Evolutionary conservation across 1,140 invertebrate species (phyloP).

Genomic region (Brachionus paranguensis): DNA sequence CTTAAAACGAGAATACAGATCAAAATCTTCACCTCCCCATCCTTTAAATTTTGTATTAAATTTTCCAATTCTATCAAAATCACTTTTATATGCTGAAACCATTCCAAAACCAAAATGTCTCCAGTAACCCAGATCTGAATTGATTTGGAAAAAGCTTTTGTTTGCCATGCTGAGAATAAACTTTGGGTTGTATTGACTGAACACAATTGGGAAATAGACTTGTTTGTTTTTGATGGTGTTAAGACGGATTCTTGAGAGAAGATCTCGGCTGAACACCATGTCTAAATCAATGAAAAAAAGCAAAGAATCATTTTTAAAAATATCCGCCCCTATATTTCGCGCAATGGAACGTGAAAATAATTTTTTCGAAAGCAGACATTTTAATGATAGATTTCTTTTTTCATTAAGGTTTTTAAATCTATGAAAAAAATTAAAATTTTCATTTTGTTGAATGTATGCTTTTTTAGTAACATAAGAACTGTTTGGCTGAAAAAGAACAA

Average conservation of each 20-base stretch:
- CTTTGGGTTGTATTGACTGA: constrained; percentile 71
- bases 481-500: not conserved
- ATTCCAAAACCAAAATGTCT: constrained; percentile 77
- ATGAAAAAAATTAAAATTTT: not conserved
- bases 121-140: constrained; percentile 74
- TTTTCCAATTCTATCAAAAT: constrained; percentile 68
- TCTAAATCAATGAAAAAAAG: constrained; percentile 67
- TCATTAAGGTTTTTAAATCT: not conserved
- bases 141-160: constrained; percentile 69
- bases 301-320: constrained; percentile 59
- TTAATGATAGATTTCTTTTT: not conserved
- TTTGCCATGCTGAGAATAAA: constrained; percentile 59
- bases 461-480: not conserved
- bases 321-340: constrained; percentile 51
- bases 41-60: constrained; percentile 71
- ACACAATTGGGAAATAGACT: constrained; percentile 77
- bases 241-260: constrained; percentile 48
- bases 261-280: constrained; percentile 52
- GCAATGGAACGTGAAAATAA: constrained; percentile 42
- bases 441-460: not conserved
- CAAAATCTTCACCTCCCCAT: constrained; percentile 75
- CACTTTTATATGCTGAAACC: constrained; percentile 74
- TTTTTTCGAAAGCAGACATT: not conserved
- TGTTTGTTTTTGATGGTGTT: constrained; percentile 59
- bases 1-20: constrained; percentile 68